Evolutionary conservation across 2,888 invertebrate species (phyloP).

Genomic region (Epinotia ramella): DNA sequence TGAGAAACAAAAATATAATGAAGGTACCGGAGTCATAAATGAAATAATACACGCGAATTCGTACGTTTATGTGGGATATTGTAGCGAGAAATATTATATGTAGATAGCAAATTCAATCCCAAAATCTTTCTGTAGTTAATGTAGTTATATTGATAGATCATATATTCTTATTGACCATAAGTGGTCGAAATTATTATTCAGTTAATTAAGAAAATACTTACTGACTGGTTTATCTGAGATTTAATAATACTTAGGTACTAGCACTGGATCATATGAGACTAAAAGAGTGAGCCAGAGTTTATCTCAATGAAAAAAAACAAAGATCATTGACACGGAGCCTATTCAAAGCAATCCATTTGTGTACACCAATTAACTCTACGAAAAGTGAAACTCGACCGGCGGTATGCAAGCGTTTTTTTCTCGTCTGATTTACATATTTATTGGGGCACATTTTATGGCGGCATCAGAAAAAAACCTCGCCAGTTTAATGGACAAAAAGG

Average conservation of each 20-base stretch:
- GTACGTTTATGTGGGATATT: too few relatives aligned
- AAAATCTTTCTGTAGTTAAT: too few relatives aligned
- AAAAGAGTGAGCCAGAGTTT: background rate
- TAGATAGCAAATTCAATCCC: too few relatives aligned
- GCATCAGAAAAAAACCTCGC: constrained; percentile 79
- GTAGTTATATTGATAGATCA: too few relatives aligned
- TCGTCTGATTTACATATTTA: constrained; percentile 84
- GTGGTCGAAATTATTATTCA: too few relatives aligned
- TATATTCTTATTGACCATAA: too few relatives aligned
- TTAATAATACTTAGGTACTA: too few relatives aligned
- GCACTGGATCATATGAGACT: too few relatives aligned
- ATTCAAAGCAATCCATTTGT: constrained; percentile 65
- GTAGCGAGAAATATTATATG: too few relatives aligned
- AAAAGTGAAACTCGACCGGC: constrained; percentile 80
- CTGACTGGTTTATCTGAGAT: too few relatives aligned
- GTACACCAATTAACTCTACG: constrained; percentile 76
- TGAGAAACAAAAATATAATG: constrained; percentile 1
- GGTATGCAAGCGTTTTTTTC: constrained; percentile 68
- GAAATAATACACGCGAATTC: background rate
- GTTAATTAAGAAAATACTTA: too few relatives aligned
- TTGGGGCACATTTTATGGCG: constrained; percentile 84
- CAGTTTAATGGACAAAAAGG: constrained; percentile 85
- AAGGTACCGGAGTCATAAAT: background rate
- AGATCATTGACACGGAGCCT: constrained; percentile 18
- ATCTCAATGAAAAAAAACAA: constrained; percentile 11